Base-by-base conservation (phyloP, 2,113 vertebrate species). In the Dasypus novemcinctus region DNA sequence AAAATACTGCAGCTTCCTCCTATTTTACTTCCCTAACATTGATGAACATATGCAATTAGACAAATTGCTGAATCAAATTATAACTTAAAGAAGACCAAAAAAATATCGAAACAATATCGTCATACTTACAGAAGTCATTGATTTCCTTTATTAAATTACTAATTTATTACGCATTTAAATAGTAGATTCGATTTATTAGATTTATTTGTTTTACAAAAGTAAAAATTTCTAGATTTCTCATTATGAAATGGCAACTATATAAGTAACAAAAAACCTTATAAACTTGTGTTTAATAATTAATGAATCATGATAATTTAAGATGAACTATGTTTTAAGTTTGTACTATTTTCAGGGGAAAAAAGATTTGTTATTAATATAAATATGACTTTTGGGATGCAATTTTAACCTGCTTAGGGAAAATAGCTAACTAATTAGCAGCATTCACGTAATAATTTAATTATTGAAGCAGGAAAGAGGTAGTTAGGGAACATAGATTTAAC, bases 111-210 rank as follows among this genome's bases (percentile, higher is more conserved):
- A 83, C 0, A 74, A 43, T 46, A 46, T 84, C 79, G 5, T 88
- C n/a, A 49, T 79, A 49, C 0, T 43, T 76, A 66, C 1, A 41
- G 11, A 85, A 94, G 93, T 63, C 36, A 79, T 46, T 11, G 27
- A 7, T 88, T n/a, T 78, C 63, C 92, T 96, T 88, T 15, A 87
- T 96, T 23, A 84, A 74, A 83, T 95, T n/a, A n/a, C 97, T 64
- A 33, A 93, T 83, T 18, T 90, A 76, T 72, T 46, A 31, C 86
- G 38, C 2, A 63, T 81, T 66, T 95, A 52, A 0, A 63, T 36
- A 52, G 84, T 96, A 93, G 7, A 83, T 97, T 33, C 5, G 57
- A 59, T 59, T 59, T 23, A 59, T 59, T 59, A 59, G 57, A 59
- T 59, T 59, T 23, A 7, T 59, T 97, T 12, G 18, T 95, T 94